Conservation (phyloP, 2,888 invertebrate species). For the Plagiodera versicolora region DNA sequence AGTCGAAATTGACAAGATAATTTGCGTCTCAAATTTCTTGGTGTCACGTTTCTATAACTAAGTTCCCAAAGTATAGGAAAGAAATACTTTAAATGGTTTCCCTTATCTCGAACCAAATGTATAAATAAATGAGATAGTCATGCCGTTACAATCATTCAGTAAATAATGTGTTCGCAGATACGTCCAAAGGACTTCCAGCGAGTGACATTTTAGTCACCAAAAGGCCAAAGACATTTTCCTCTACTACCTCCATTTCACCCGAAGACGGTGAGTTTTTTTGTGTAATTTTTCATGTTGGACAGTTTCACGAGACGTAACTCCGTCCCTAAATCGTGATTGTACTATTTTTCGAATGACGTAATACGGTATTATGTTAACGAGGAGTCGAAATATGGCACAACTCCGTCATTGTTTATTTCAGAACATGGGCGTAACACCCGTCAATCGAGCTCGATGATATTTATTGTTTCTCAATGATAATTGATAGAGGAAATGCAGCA, state of each 20-base stretch:
- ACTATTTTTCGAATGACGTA: not conserved
- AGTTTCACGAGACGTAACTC: not conserved
- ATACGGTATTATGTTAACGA: slow-evolving; percentile 20
- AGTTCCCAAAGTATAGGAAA: too few relatives aligned
- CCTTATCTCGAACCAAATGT: too few relatives aligned
- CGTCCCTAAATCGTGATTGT: not conserved
- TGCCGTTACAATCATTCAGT: too few relatives aligned
- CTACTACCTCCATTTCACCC: slow-evolving; percentile 37
- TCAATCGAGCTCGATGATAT: too few relatives aligned
- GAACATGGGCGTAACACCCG: slow-evolving; percentile 28
- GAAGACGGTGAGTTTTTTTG: slow-evolving; percentile 40
- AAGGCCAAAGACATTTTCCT: slow-evolving; percentile 37
- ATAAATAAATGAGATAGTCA: too few relatives aligned
- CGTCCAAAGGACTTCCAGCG: slow-evolving; percentile 29
- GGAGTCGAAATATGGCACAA: slow-evolving; percentile 28
- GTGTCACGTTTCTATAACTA: too few relatives aligned
- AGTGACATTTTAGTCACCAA: slow-evolving; percentile 35
- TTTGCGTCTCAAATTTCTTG: too few relatives aligned
- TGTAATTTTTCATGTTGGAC: not conserved
- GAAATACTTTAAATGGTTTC: too few relatives aligned
- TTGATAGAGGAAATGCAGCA: too few relatives aligned
- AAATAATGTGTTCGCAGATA: slow-evolving; percentile 30
- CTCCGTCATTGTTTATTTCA: slow-evolving; percentile 25
- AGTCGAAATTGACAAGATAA: too few relatives aligned
- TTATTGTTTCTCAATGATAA: too few relatives aligned